Evolutionary conservation across 2,888 invertebrate genomes (phyloP).

Genomic region (Trachelus stipa): DNA sequence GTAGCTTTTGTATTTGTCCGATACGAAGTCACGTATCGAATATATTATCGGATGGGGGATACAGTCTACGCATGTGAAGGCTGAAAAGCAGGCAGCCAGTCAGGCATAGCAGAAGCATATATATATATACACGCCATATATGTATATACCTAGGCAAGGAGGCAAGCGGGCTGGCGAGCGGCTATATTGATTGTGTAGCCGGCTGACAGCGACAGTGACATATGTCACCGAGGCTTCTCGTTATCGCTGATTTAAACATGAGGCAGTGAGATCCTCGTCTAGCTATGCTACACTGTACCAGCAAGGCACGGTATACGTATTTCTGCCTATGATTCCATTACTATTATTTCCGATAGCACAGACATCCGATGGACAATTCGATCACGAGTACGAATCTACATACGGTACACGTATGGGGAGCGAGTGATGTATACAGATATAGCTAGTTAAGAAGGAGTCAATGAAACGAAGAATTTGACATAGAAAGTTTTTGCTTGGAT

Average conservation of each 20-base stretch:
- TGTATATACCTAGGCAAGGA: slow-evolving; percentile 11
- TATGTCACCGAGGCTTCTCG: slow-evolving; percentile 66
- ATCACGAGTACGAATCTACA: neutral
- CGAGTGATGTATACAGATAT: neutral
- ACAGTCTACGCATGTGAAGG: slow-evolving; percentile 53
- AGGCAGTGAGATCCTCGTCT: slow-evolving; percentile 57
- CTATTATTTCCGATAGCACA: slow-evolving; percentile 43
- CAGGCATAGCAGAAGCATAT: neutral
- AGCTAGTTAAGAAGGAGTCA: neutral
- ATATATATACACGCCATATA: neutral
- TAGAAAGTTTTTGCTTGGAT: neutral
- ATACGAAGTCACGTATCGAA: slow-evolving; percentile 64
- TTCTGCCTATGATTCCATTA: slow-evolving; percentile 44
- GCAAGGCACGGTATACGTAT: slow-evolving; percentile 30
- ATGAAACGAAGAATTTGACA: neutral
- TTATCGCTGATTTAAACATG: slow-evolving; percentile 68
- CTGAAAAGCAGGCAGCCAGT: slow-evolving; percentile 44
- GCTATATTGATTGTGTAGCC: slow-evolving; percentile 66
- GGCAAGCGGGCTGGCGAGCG: slow-evolving; percentile 46
- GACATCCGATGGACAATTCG: neutral
- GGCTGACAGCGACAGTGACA: slow-evolving; percentile 67
- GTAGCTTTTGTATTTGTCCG: slow-evolving; percentile 33
- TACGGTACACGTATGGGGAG: neutral
- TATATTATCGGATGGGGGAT: slow-evolving; percentile 58
- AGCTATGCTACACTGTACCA: neutral